Base-by-base conservation (phyloP, 2,888 invertebrate genomes). In the Caradrina clavipalpis region DNA sequence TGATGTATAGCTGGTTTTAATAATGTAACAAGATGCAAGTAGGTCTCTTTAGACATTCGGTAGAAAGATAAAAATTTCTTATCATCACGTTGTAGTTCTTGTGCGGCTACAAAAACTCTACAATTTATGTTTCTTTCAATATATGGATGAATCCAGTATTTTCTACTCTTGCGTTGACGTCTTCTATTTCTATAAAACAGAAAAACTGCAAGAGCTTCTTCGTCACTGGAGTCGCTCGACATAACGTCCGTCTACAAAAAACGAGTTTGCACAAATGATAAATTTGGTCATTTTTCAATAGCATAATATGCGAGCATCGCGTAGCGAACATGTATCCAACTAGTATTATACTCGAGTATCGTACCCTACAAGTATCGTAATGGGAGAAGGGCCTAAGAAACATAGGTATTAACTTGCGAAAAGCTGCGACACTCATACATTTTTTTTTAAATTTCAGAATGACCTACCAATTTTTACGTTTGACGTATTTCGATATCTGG, bases 291-390 rank as follows among this genome's bases (percentile, higher is more conserved):
- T 47, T 63, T 63, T 63, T 63, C 42, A 63, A 62, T 67, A 45
- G 45, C 62, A 72, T 72, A 62, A 62, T 70, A 65, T 70, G 69
- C 69, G 69, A 69, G 55, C 59, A 59, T 69, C 69, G 69, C 39
- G 59, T 69, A 60, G 69, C 69, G 64, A 69, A 59, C 35, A 35
- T 35, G 35, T 35, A 35, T 35, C 35, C 8, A 35, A 35, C 35
- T 35, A 35, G 35, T 35, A 35, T 35, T 35, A 35, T 8, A 35
- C 35, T 35, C 8, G 35, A 35, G 7, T 35, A 35, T 35, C 35
- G 35, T 35, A 35, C 35, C 35, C 35, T 35, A 35, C 35, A 35
- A 35, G 35, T 35, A 35, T 35, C 35, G 35, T 35, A 35, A 35
- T 35, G 35, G 35, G 35, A 35, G 35, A 35, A 35, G 35, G 35